Percentiles rank a stretch among this genome's conserved stretches.
Conservation (phyloP, 2,888 invertebrate genomes). For the Drosophila rubida region DNA sequence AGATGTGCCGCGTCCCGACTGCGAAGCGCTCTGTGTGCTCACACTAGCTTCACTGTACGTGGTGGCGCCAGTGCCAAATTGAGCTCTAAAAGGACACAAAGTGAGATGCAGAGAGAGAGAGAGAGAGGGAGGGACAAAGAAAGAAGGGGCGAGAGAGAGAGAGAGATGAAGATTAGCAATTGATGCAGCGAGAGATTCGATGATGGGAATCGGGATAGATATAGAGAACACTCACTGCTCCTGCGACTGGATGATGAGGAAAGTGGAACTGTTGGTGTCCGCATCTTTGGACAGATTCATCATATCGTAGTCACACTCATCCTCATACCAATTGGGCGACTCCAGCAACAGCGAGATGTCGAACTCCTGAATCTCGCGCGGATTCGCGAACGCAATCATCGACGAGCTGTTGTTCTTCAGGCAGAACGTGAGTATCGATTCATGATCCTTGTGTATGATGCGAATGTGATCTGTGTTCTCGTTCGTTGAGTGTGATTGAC, state of each 20-base stretch:
- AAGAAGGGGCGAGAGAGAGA: not conserved
- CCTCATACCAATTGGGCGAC: constrained; percentile 96
- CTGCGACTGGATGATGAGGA: constrained; percentile 94
- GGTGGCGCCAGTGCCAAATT: constrained; percentile 58
- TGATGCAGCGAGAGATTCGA: not conserved
- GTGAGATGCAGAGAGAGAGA: no score
- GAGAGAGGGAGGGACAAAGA: no score
- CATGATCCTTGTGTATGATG: constrained; percentile 99
- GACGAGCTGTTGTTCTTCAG: constrained; percentile 95
- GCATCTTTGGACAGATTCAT: constrained; percentile 92
- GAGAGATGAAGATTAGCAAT: not conserved
- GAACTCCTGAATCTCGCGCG: constrained; percentile 98
- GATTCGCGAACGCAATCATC: constrained; percentile 95
- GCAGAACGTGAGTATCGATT: constrained; percentile 98
- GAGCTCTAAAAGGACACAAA: constrained; percentile 49
- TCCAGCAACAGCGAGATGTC: constrained; percentile 96
- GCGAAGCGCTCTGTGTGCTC: constrained; percentile 84
- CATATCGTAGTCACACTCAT: constrained; percentile 98
- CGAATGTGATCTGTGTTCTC: constrained; percentile 91
- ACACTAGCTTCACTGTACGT: constrained; percentile 71
- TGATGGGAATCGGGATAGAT: not conserved
- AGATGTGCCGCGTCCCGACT: constrained; percentile 94
- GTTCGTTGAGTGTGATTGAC: constrained; percentile 70
- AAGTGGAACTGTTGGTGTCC: constrained; percentile 88
- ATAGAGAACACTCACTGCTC: constrained; percentile 73